Conservation (phyloP, 2,888 invertebrate genomes). For the Gymnosoma rotundatum region DNA sequence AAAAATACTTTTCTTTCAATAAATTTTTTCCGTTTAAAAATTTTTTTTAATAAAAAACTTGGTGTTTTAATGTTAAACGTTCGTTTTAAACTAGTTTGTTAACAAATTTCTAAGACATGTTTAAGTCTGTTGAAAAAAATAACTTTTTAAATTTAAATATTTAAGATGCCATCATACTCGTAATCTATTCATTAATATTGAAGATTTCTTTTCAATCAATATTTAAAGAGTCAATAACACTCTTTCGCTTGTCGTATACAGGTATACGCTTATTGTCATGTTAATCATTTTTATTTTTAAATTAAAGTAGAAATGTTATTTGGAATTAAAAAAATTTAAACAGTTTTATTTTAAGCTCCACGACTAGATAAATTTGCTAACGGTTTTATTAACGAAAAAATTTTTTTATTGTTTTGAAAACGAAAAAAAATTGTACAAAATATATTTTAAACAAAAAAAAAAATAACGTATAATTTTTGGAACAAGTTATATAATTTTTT, state of each 20-base stretch:
- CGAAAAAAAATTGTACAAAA: too few relatives aligned
- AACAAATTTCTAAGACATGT: slow-evolving; percentile 20
- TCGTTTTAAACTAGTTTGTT: slow-evolving; percentile 50
- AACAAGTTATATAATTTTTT: too few relatives aligned
- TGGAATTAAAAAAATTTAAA: too few relatives aligned
- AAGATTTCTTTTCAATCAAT: slow-evolving; percentile 30
- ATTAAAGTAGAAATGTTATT: too few relatives aligned
- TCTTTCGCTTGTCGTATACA: background rate
- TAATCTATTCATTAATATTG: slow-evolving; percentile 32
- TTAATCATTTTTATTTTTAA: slow-evolving; percentile 13
- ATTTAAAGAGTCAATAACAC: slow-evolving; percentile 21
- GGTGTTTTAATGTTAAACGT: slow-evolving; percentile 40
- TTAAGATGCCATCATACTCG: too few relatives aligned
- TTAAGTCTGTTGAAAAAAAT: background rate
- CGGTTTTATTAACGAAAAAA: too few relatives aligned
- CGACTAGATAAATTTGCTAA: too few relatives aligned
- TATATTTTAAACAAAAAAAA: too few relatives aligned
- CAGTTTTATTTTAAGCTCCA: too few relatives aligned
- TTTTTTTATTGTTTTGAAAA: too few relatives aligned
- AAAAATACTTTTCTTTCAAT: background rate
- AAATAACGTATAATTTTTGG: too few relatives aligned
- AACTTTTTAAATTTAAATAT: slow-evolving; percentile 4
- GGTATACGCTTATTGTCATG: slow-evolving; percentile 48
- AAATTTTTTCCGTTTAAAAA: background rate
- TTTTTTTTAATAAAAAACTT: background rate